A percentile compares a stretch with the other conserved stretches of the same genome.
Conservation (phyloP, 2,113 vertebrate species). For the Indri indri region DNA sequence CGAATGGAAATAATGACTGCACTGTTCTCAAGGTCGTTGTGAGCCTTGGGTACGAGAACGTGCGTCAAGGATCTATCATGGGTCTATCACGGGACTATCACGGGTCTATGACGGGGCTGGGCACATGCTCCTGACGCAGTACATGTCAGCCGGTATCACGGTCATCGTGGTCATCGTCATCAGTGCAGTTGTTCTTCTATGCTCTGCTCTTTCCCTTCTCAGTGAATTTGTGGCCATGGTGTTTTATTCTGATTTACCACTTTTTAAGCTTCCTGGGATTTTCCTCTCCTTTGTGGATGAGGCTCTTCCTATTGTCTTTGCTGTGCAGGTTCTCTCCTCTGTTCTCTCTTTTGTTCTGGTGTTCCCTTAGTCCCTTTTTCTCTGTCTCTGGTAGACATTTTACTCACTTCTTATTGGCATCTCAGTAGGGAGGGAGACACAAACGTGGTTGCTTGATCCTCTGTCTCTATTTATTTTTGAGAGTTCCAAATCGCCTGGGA, state of each 20-base stretch:
- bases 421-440: background rate
- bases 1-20: background rate
- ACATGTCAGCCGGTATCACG: accelerated
- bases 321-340: background rate
- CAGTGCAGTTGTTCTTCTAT: too few species aligned
- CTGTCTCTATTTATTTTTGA: background rate
- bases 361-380: background rate
- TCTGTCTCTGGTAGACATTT: background rate
- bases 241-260: background rate
- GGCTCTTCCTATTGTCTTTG: background rate
- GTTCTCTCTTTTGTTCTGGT: background rate
- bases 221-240: background rate
- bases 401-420: background rate
- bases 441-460: background rate
- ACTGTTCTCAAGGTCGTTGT: accelerated
- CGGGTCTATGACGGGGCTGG: background rate
- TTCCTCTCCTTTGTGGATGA: background rate
- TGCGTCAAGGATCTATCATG: too few species aligned
- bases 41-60: background rate
- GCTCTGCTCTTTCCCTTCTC: background rate
- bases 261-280: background rate
- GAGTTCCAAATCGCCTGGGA: background rate
- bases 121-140: background rate
- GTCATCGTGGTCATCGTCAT: background rate
- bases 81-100: background rate